Base-by-base conservation (phyloP, 1,140 invertebrate species). In the Drosophila kurseongensis region DNA sequence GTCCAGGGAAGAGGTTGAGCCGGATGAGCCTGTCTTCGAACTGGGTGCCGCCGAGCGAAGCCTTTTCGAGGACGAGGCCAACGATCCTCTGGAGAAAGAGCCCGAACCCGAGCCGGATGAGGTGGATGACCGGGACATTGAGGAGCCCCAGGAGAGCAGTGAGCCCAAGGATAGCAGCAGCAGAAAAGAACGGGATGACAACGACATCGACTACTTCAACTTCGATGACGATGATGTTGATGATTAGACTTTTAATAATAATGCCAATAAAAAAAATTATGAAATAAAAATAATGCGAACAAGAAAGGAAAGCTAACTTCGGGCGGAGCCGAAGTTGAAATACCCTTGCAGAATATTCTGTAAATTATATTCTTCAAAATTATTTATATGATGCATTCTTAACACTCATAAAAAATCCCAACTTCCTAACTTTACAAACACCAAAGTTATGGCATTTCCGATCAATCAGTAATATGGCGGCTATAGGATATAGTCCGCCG, bases 1-100 rank as follows among this genome's bases (percentile, higher is more conserved):
- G 52, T 14, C 57, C 8, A 56, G 38, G n/a, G 16, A 51, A 0
- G 12, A 48, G 9, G 41, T 23, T 2, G 38, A 56, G 18, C 10
- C 18, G 12, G 52, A 66, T 4, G 38, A 45, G 2, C 75, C 83
- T 0, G 57, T 83, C 16, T 73, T 61, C 3, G 90, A 91, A 50
- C 42, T 91, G 42, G 86, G 80, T n/a, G 90, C 90, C 10, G 90
- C 90, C 2, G 90, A 91, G 51, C 76, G 75, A 2, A 75, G 73
- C n/a, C 51, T 90, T 1, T 79, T 80, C 40, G 85, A 86, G 41
- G 55, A 45, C 3, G 50, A 52, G 8, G 13, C 7, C n/a, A 32
- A 35, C 13, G 68, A 79, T 51, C 5, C 40, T 0, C 44, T 50
- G 7, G 42, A 47, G 35, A 41, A 56, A 8, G 76, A 61, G 5